Evolutionary conservation across 2,113 vertebrate species (phyloP).

Genomic region (Lynx canadensis): DNA sequence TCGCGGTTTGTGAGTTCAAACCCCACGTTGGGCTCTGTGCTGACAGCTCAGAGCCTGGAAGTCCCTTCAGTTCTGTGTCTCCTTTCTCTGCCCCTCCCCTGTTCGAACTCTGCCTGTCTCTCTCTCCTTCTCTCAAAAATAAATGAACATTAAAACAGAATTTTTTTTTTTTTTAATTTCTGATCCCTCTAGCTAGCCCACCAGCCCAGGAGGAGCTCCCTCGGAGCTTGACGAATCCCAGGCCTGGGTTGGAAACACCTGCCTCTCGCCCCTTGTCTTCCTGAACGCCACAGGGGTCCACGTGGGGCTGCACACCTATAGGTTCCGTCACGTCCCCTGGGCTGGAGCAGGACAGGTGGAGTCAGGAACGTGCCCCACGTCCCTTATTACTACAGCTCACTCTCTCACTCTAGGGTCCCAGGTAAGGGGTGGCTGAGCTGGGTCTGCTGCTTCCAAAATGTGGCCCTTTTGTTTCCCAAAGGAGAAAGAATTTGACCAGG

Average conservation of each 20-base stretch:
- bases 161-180: background rate
- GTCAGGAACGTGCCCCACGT: fast-evolving
- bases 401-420: fast-evolving
- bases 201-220: background rate
- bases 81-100: no score
- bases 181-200: background rate
- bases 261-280: background rate
- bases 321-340: fast-evolving
- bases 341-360: fast-evolving
- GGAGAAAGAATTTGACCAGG: background rate
- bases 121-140: no score
- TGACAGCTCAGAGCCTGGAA: no score
- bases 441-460: fast-evolving
- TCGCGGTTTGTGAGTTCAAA: no score
- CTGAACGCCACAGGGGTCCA: fast-evolving
- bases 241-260: background rate
- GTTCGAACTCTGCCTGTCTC: no score
- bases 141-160: no score
- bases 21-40: no score
- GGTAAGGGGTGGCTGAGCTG: background rate
- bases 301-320: fast-evolving
- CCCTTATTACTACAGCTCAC: background rate
- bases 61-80: no score
- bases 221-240: background rate
- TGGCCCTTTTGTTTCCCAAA: background rate